Percentiles rank a stretch among this genome's conserved stretches.
Conservation (phyloP, 2,888 invertebrate species). For the Oscheius onirici region DNA sequence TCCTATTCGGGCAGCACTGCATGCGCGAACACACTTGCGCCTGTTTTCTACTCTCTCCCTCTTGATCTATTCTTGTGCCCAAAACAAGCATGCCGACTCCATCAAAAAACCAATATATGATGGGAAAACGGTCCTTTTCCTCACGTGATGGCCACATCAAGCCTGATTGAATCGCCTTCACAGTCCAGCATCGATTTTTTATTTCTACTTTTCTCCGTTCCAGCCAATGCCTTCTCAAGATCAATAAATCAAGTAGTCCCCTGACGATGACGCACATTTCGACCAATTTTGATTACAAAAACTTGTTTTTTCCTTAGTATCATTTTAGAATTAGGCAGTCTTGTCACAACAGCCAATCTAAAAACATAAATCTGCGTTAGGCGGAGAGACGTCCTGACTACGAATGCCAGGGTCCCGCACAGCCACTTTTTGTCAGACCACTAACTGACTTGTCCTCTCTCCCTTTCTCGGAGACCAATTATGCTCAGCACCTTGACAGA, state of each 20-base stretch:
- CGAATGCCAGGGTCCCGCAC: not conserved
- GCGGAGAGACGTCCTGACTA: slow-evolving; percentile 16
- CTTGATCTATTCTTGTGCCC: no score
- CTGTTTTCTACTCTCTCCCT: no score
- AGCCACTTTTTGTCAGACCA: slow-evolving; percentile 18
- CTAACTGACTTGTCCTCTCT: not conserved
- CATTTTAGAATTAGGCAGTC: not conserved
- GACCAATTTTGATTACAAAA: not conserved
- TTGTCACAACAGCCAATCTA: slow-evolving; percentile 9
- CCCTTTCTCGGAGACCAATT: slow-evolving; percentile 4
- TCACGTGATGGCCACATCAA: not conserved
- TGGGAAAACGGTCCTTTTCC: no score
- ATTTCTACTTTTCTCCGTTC: not conserved
- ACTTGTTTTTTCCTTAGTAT: not conserved
- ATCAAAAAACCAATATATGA: no score
- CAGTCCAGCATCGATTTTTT: not conserved
- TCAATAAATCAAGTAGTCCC: not conserved
- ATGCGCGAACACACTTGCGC: no score
- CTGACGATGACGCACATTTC: not conserved
- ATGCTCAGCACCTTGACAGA: slow-evolving; percentile 3
- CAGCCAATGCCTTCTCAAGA: not conserved
- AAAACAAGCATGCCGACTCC: no score
- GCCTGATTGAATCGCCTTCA: not conserved
- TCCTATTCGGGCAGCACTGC: no score
- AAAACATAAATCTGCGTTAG: slow-evolving; percentile 26